Evolutionary conservation across 2,797 vertebrate genomes (phyloP), one percentile per base, ranked within the genome.

Genomic region (Onychomys leucogaster): DNA sequence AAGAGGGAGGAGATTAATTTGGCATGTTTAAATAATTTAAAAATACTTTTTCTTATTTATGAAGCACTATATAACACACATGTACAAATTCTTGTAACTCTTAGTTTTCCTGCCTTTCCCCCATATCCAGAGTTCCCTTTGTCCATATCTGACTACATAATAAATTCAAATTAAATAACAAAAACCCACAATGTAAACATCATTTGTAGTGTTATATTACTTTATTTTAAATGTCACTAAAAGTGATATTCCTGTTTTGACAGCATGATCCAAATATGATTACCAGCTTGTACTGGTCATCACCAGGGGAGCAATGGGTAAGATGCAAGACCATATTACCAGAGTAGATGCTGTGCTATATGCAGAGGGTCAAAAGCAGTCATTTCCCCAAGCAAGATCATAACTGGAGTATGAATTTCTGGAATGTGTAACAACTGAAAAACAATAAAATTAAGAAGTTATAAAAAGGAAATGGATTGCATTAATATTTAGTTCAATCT

Each of bases 11-110:
- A 86, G 29, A 57, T 55, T 86, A 78, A 83, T 96, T 93, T 94
- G 27, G 0, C 29, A 94, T 81, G 11, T 67, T 9, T 57, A 37
- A 14, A 32, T 94, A 84, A 89, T 90, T 94, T 95, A 67, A 16
- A 81, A 81, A 55, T 90, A 41, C 75, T 86, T 82, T 82, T 95
- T 76, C 27, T 92, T 82, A 92, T 88, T 96, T 94, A 91, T 85
- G 4, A 95, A 85, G 21, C 76, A 52, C 1, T 78, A 32, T 10
- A 73, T 77, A 49, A 92, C 2, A 75, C 12, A 77, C 6, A 80
- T 5, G 61, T 0, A 34, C 4, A 82, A n/a, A 43, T 46, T 21
- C n/a, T 4, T 71, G 12, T 13, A 67, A 85, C 69, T 34, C n/a
- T 94, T 87, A 46, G 3, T 89, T 84, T 43, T 65, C 12, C 43